Evolutionary conservation across 2,113 vertebrate genomes (phyloP), one percentile per base, ranked within the genome.

Genomic region (Pungitius pungitius): DNA sequence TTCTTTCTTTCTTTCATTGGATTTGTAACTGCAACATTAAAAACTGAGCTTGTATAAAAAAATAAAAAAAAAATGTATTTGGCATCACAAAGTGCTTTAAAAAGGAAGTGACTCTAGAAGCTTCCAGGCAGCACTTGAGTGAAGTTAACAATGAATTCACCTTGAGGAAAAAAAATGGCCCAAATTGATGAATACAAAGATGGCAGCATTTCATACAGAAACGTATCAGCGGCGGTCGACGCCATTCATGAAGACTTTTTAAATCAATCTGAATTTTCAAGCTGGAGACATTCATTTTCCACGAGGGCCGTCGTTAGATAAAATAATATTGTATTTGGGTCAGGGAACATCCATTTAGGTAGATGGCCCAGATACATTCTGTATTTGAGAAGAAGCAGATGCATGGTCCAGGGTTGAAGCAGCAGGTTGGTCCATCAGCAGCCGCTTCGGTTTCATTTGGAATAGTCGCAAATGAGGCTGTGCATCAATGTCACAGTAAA

Each of bases 51-150:
- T 66, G 37, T 55, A 64, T 42, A 75, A 69, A 69, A 61, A 69
- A n/a, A n/a, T n/a, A n/a, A n/a, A n/a, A n/a, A n/a, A n/a, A n/a
- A n/a, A n/a, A n/a, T 56, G 13, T 0, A 80, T 62, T 20, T 30
- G 20, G 26, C 27, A 35, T 64, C 43, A 69, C 26, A 52, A 42
- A 68, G 22, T 40, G 49, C 61, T 43, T 40, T 27, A 77, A 77
- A 40, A 73, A 14, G 11, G 57, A 56, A 24, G 47, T n/a, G 5
- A 15, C 39, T 63, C 26, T 47, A 40, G 75, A 68, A 80, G 80
- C 80, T 83, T 68, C 52, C 43, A 81, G 79, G 15, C 39, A 26
- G 61, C 45, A 59, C 58, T 87, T 17, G 65, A 42, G 42, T 73
- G 64, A 63, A 63, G 59, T 37, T 65, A 61, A 74, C 47, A 37